A percentile compares a stretch with the other conserved stretches of the same genome.
phyloP scores from a whole-genome alignment of 2,797 vertebrate species.

The Myioborus miniatus region DNA sequence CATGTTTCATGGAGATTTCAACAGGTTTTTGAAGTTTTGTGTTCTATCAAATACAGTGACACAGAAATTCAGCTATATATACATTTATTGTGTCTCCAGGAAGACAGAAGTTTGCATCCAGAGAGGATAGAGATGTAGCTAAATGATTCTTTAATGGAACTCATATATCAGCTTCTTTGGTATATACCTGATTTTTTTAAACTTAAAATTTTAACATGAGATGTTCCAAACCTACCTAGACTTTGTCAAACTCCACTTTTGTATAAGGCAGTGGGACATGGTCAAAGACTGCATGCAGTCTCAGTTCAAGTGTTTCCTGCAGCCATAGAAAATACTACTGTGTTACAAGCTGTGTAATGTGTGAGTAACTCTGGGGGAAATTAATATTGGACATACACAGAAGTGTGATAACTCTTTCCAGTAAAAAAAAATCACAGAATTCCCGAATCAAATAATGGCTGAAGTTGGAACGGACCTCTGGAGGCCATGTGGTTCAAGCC shows the following conservation, averaged over 20 bases:
- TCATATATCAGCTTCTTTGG: rapidly evolving
- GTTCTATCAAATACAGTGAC: not conserved
- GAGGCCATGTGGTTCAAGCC: not conserved
- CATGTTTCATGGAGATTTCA: not conserved
- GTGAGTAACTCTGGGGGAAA: not conserved
- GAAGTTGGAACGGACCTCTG: not conserved
- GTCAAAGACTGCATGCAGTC: not conserved
- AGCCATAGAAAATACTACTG: not conserved
- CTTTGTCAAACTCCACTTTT: not conserved
- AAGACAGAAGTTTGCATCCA: not conserved
- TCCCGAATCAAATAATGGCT: not conserved
- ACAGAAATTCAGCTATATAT: not conserved
- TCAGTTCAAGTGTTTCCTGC: not conserved
- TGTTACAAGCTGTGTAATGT: not conserved
- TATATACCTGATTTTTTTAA: not conserved
- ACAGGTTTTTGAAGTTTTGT: not conserved
- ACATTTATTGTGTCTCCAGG: not conserved
- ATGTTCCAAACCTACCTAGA: not conserved
- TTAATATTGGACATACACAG: rapidly evolving
- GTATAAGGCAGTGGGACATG: not conserved
- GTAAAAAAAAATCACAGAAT: not conserved
- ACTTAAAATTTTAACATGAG: not conserved
- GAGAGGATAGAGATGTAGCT: not conserved
- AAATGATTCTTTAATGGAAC: not conserved
- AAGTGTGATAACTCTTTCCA: not conserved